Percentiles rank a stretch among this genome's conserved stretches.
phyloP scores from a whole-genome alignment of 2,113 vertebrate species.

The Raja brachyura region DNA sequence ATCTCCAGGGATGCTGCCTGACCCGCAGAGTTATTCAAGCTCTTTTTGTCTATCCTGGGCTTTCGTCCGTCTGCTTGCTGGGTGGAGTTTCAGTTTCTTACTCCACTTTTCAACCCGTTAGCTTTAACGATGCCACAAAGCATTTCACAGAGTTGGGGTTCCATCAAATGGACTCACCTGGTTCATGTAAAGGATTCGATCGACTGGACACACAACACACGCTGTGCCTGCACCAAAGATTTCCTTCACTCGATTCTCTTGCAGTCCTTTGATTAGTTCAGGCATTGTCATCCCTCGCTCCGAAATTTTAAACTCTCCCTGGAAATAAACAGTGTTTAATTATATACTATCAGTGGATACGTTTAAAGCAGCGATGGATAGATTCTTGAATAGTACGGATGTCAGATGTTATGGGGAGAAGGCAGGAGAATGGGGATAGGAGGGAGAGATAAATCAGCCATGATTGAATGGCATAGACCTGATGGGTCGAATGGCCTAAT shows the following conservation, averaged over 20 bases:
- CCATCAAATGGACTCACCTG: constrained; percentile 53
- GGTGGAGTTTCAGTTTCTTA: not conserved
- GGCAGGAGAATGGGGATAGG: no score
- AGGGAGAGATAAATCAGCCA: no score
- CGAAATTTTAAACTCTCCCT: constrained; percentile 74
- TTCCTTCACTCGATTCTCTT: constrained; percentile 62
- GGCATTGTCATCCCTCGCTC: constrained; percentile 64
- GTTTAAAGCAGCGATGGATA: no score
- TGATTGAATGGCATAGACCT: no score
- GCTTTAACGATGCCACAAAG: not conserved
- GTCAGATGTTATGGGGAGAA: no score
- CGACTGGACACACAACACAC: constrained; percentile 78
- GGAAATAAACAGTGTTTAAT: not conserved
- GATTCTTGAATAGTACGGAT: no score
- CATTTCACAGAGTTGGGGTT: not conserved
- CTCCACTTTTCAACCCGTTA: not conserved
- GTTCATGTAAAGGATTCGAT: constrained; percentile 68
- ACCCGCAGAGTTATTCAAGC: no score
- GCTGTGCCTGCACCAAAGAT: constrained; percentile 80
- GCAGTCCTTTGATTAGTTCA: constrained; percentile 61
- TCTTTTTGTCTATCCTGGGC: no score
- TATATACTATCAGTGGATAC: no score
- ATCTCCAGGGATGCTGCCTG: no score
- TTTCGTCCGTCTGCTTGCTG: not conserved
- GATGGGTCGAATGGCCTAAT: no score